phyloP scores from a whole-genome alignment of 2,797 vertebrate genomes.

The Argentina silus region DNA sequence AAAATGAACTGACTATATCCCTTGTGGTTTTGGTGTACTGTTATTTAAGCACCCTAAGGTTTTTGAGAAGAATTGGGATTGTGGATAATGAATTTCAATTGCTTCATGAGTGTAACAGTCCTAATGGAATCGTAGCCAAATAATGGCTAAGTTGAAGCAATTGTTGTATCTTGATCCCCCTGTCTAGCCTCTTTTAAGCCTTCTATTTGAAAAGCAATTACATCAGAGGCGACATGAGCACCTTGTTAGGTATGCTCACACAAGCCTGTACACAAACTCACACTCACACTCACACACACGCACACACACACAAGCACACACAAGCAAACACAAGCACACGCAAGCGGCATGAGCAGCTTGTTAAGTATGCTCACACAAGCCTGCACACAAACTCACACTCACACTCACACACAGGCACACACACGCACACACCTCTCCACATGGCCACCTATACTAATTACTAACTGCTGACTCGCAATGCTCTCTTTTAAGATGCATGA shows the following conservation, averaged over 20 bases:
- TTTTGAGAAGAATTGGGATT: no score
- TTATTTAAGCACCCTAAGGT: no score
- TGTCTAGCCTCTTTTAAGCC: not conserved
- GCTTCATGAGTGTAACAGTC: no score
- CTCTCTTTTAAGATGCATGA: not conserved
- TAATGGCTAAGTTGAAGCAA: no score
- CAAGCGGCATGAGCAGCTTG: no score
- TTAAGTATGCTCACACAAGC: no score
- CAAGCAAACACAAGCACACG: no score
- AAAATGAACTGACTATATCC: not conserved
- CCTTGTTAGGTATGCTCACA: no score
- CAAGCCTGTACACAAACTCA: not conserved
- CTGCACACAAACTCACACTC: not conserved
- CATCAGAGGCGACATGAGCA: not conserved
- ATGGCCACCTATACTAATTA: not conserved
- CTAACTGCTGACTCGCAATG: not conserved
- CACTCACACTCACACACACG: not conserved
- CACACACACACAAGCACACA: not conserved
- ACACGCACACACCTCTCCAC: conserved; percentile 5
- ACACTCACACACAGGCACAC: not conserved
- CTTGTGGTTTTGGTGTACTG: not conserved
- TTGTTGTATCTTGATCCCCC: no score
- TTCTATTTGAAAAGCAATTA: conserved; percentile 1
- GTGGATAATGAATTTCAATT: no score
- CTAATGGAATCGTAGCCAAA: no score